These are phyloP conservation scores for Andinoacara biseriatus DNA, from an alignment of 2,113 vertebrate genomes.

Conservation along the genomic window DNA sequence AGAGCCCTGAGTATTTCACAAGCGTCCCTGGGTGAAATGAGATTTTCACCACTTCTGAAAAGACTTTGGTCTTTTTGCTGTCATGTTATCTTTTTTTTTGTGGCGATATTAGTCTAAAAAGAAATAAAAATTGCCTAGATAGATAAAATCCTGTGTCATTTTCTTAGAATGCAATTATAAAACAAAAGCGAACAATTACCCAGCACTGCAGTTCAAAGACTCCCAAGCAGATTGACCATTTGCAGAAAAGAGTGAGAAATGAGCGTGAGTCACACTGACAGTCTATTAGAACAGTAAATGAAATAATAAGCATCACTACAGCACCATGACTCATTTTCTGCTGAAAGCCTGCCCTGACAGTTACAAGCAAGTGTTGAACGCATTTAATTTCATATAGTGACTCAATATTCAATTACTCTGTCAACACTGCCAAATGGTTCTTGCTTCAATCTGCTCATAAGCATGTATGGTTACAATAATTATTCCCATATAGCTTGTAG, in stretches of 20 bases:
- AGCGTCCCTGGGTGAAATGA: slow-evolving; percentile 58
- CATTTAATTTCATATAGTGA: slow-evolving; percentile 31
- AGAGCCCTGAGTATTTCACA: slow-evolving; percentile 52
- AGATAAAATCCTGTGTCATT: slow-evolving; percentile 45
- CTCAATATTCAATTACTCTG: slow-evolving; percentile 41
- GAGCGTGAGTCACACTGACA: slow-evolving; percentile 46
- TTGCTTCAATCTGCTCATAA: slow-evolving; percentile 16
- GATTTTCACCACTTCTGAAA: slow-evolving; percentile 66
- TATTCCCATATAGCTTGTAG: neutral
- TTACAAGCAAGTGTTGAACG: slow-evolving; percentile 7
- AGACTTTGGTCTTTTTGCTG: slow-evolving; percentile 41
- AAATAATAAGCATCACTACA: slow-evolving; percentile 52
- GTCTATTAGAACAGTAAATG: slow-evolving; percentile 52
- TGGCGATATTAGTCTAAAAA: neutral
- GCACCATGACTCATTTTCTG: slow-evolving; percentile 38
- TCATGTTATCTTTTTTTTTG: slow-evolving; percentile 19
- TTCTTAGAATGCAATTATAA: slow-evolving; percentile 55
- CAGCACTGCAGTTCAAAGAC: slow-evolving; percentile 36
- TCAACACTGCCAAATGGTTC: slow-evolving; percentile 20
- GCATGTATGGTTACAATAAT: neutral
- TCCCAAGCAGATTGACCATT: slow-evolving; percentile 52
- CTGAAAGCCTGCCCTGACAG: slow-evolving; percentile 38
- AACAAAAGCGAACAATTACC: slow-evolving; percentile 45
- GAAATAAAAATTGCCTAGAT: slow-evolving; percentile 23
- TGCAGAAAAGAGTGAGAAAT: slow-evolving; percentile 44